Percentiles rank a stretch among this genome's conserved stretches.
Conservation (phyloP, 2,113 vertebrate genomes). For the Phylloscopus trochilus region DNA sequence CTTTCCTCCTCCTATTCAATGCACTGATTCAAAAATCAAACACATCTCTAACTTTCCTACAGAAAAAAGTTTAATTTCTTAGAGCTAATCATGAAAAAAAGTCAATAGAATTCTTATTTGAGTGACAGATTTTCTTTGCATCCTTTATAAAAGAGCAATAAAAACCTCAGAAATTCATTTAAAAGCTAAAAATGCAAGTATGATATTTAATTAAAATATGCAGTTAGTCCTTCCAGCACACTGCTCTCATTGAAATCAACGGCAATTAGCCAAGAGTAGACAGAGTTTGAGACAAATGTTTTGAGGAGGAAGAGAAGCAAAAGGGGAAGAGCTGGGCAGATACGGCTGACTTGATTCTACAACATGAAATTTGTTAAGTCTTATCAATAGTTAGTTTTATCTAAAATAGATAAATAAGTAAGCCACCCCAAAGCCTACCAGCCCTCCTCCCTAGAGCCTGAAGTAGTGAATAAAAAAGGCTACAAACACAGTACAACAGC, state of each 20-base stretch:
- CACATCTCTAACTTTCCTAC: neutral
- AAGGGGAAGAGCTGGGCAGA: slow-evolving; percentile 1
- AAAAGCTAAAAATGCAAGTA: neutral
- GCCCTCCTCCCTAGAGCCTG: neutral
- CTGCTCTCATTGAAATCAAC: neutral
- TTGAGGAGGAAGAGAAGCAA: neutral
- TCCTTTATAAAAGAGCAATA: neutral
- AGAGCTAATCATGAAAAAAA: neutral
- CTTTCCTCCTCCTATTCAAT: neutral
- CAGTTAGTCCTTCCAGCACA: neutral
- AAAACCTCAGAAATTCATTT: neutral
- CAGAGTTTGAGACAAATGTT: neutral
- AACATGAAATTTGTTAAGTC: neutral
- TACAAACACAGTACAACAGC: neutral
- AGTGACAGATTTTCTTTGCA: neutral
- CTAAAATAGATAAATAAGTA: neutral
- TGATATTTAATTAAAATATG: neutral
- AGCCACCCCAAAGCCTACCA: neutral
- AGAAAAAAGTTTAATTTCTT: neutral
- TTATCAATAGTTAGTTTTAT: neutral
- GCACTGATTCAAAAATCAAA: neutral
- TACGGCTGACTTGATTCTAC: neutral
- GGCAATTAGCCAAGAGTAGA: neutral
- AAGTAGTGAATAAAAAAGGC: neutral
- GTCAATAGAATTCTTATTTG: neutral